Base-by-base conservation (phyloP, 2,888 invertebrate genomes). In the Pharmacophagus antenor region DNA sequence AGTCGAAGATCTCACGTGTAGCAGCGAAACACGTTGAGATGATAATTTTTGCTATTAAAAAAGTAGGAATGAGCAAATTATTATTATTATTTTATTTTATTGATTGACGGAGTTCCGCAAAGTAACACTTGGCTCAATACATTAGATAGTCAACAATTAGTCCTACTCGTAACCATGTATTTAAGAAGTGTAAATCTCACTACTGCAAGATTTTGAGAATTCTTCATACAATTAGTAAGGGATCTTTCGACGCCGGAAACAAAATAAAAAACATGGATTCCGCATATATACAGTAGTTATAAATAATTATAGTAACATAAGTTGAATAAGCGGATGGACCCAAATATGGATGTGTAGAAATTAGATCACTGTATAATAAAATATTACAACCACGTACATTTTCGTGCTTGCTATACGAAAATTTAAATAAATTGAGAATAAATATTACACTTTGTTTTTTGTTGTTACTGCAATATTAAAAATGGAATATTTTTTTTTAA, bases 231-330 rank as follows among this genome's bases (percentile, higher is more conserved):
- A 15, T 31, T 15, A n/a, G n/a, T 37, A 37, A 37, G 7, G 7
- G n/a, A 4, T n/a, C 37, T n/a, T n/a, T n/a, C 1, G 4, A 15
- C 5, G 37, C 3, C 8, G 31, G 2, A 12, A 31, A 8, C 41
- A 47, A 50, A 23, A 23, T 25, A 47, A 51, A 46, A 25, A 37
- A 52, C 18, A 25, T 23, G 10, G 17, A n/a, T n/a, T n/a, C 23
- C 2, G 47, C 56, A 56, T 61, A 56, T 51, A 60, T 60, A 56
- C 60, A 51, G 41, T 27, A n/a, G 25, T 15, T 58, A n/a, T 1
- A 17, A 31, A 50, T 60, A 55, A 44, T 44, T 51, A n/a, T 31
- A 27, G 17, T 6, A n/a, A 47, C 10, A 25, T 31, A 22, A 20
- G 22, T n/a, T 37, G 41, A 42, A 51, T 42, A 55, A n/a, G 50